A percentile compares a stretch with the other conserved stretches of the same genome.
Conservation (phyloP, 2,113 vertebrate genomes). For the Cyprinodon brontotheroides region DNA sequence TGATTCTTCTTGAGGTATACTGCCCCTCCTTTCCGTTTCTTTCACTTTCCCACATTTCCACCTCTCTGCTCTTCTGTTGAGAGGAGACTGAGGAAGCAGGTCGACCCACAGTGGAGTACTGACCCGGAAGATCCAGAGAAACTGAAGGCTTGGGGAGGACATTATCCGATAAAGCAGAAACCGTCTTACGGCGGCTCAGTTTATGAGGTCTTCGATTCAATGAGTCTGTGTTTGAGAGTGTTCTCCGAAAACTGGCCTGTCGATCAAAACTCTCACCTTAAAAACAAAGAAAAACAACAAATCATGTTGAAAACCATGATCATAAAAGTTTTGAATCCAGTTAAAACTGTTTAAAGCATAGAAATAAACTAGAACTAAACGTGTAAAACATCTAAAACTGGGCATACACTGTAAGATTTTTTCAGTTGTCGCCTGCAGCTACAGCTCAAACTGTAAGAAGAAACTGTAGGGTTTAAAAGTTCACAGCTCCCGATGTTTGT, state of each 20-base stretch:
- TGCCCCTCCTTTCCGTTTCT: constrained; percentile 72
- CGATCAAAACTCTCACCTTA: constrained; percentile 97
- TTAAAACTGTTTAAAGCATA: too few species aligned
- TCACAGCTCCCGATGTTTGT: too few species aligned
- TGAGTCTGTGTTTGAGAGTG: constrained; percentile 87
- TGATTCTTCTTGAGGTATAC: constrained; percentile 84
- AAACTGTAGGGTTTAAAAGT: too few species aligned
- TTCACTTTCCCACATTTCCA: constrained; percentile 67
- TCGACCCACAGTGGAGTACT: constrained; percentile 81
- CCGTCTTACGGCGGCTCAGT: constrained; percentile 90
- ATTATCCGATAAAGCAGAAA: constrained; percentile 86
- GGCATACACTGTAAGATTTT: too few species aligned
- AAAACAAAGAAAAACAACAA: constrained; percentile 47
- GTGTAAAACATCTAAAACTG: too few species aligned
- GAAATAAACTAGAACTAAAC: too few species aligned
- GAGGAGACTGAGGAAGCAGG: constrained; percentile 64
- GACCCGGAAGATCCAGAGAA: constrained; percentile 76
- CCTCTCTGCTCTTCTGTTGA: constrained; percentile 30
- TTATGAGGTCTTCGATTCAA: constrained; percentile 87
- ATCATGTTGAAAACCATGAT: constrained; percentile 3
- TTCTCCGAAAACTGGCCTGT: constrained; percentile 93
- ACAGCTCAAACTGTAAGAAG: too few species aligned
- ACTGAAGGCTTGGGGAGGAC: constrained; percentile 80
- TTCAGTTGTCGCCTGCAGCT: too few species aligned
- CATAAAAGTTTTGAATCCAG: neutral